A percentile compares a stretch with the other conserved stretches of the same genome.
Evolutionary conservation across 2,113 vertebrate genomes (phyloP).

Genomic region (Nyctereutes procyonoides): DNA sequence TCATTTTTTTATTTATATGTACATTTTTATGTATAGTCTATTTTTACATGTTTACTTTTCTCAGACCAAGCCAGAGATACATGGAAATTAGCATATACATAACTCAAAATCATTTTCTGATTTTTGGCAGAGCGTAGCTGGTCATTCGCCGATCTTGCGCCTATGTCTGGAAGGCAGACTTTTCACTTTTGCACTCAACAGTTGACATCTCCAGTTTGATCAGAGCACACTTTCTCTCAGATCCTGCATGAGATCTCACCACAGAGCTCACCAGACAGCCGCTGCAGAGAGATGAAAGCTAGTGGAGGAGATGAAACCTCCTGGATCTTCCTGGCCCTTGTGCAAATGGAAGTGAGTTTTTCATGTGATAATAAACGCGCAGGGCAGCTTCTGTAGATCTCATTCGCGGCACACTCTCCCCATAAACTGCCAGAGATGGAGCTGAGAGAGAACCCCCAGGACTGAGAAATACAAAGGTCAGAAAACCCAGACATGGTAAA

Average conservation of each 20-base stretch:
- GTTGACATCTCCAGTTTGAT: not conserved
- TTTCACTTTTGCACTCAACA: not conserved
- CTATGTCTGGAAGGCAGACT: not conserved
- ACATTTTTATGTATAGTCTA: not conserved
- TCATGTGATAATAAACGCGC: not conserved
- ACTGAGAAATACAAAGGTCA: not conserved
- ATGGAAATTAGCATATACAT: constrained; percentile 23
- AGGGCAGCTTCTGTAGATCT: not conserved
- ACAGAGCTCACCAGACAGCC: not conserved
- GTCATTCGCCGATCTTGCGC: not conserved
- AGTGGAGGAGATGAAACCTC: not conserved
- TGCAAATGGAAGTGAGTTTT: not conserved
- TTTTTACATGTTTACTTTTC: constrained; percentile 51
- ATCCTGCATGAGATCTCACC: not conserved
- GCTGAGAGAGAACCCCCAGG: not conserved
- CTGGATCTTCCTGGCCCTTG: not conserved
- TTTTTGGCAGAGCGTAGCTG: not conserved
- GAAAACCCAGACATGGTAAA: not conserved
- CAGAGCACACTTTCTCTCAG: not conserved
- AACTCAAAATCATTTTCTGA: not conserved
- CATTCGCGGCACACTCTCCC: not conserved
- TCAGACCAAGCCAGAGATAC: not conserved
- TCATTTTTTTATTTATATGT: not conserved
- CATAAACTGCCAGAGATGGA: not conserved
- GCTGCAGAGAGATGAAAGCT: not conserved